These are phyloP conservation scores for Phalacrocorax pelagicus DNA, from an alignment of 2,113 vertebrate genomes.

Conservation along the genomic window DNA sequence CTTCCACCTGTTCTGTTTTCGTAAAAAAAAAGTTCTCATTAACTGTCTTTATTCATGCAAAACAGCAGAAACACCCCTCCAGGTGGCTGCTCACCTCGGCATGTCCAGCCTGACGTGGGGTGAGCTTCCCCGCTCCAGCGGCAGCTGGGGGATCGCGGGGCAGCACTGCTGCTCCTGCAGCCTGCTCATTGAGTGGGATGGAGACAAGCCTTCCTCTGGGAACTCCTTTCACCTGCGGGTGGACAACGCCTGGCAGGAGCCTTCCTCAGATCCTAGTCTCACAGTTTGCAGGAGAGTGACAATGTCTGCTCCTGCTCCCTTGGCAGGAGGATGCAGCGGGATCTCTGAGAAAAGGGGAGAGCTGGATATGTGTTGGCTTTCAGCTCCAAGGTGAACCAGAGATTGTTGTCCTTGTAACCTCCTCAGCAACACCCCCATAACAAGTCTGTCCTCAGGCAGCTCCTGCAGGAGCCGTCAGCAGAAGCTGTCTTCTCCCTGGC, in stretches of 20 bases:
- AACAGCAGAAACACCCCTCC: neutral
- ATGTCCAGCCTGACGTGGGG: fast-evolving
- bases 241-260: neutral
- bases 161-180: neutral
- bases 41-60: neutral
- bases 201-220: neutral
- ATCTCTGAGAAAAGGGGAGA: neutral
- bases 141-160: neutral
- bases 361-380: neutral
- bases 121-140: neutral
- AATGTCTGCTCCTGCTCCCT: neutral
- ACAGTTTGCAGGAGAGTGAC: neutral
- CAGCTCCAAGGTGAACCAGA: neutral
- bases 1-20: neutral
- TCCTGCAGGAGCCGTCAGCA: neutral
- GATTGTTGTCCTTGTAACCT: fast-evolving
- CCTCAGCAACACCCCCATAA: neutral
- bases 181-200: fast-evolving
- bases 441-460: neutral
- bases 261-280: neutral
- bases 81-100: neutral
- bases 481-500: neutral
- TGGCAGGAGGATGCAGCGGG: fast-evolving
- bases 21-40: neutral
- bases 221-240: neutral